These are phyloP conservation scores for Tragelaphus strepsiceros DNA, from an alignment of 2,113 vertebrate species.

Conservation along the genomic window DNA sequence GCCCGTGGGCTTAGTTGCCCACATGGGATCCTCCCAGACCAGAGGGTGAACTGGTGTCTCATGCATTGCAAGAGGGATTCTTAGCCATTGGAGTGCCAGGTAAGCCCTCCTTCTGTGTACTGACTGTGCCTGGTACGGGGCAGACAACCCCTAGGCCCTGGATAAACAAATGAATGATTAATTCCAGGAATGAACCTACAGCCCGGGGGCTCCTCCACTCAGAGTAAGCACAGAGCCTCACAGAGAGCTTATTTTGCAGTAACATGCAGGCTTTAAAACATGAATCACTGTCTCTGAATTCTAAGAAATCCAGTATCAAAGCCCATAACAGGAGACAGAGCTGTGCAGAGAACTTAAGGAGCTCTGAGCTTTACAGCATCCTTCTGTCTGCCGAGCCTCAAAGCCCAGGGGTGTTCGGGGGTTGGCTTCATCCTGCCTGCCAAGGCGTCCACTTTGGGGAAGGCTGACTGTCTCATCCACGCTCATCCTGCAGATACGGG, in stretches of 20 bases:
- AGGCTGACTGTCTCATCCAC: accelerated
- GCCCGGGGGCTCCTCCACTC: background rate
- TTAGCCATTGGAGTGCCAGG: background rate
- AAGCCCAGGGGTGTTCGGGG: background rate
- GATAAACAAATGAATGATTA: background rate
- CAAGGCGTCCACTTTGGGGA: accelerated
- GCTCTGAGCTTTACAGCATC: background rate
- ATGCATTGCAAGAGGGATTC: background rate
- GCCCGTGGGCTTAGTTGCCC: background rate
- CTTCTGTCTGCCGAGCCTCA: accelerated
- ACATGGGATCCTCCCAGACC: background rate
- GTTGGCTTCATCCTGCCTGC: background rate
- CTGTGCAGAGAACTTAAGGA: background rate
- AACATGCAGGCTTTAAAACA: background rate
- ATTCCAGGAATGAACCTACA: background rate
- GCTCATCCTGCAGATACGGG: background rate
- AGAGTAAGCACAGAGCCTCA: background rate
- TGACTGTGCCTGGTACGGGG: background rate
- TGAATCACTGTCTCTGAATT: background rate
- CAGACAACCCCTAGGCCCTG: background rate
- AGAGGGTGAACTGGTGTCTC: background rate
- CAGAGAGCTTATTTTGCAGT: background rate
- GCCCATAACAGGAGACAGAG: background rate
- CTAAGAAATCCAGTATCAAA: background rate
- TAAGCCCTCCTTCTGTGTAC: background rate